A percentile compares a stretch with the other conserved stretches of the same genome.
Conservation (phyloP, 1,140 invertebrate species). For the Caerostris darwini region DNA sequence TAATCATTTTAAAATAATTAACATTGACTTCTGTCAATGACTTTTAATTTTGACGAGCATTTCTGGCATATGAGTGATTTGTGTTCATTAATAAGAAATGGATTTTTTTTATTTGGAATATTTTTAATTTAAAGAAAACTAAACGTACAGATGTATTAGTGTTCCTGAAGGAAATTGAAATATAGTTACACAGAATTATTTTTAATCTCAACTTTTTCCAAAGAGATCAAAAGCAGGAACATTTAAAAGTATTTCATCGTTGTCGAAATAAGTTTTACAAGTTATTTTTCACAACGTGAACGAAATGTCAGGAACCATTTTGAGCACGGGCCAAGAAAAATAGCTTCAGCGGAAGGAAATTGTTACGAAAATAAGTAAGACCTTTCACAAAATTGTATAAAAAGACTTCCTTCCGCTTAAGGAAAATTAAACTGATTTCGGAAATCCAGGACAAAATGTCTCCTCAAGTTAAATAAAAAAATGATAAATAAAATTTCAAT, state of each 20-base stretch:
- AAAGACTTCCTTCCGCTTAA: slow-evolving; percentile 15
- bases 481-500: slow-evolving; percentile 45
- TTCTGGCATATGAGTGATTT: too few species aligned
- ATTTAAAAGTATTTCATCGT: slow-evolving; percentile 47
- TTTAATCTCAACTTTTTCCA: background rate
- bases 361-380: slow-evolving; percentile 47
- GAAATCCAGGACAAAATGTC: slow-evolving; percentile 54
- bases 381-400: slow-evolving; percentile 39
- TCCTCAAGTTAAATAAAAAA: background rate
- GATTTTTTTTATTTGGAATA: background rate
- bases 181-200: too few species aligned
- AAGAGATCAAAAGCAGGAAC: background rate
- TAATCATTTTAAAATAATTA: too few species aligned
- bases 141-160: too few species aligned
- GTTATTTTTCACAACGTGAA: slow-evolving; percentile 28
- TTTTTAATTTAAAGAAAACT: background rate
- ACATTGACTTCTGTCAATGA: too few species aligned
- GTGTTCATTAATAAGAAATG: too few species aligned
- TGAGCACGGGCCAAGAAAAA: slow-evolving; percentile 46
- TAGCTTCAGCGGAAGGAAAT: slow-evolving; percentile 40
- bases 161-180: too few species aligned
- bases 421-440: slow-evolving; percentile 60
- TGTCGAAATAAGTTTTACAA: slow-evolving; percentile 52
- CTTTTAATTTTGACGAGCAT: too few species aligned
- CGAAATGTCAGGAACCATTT: slow-evolving; percentile 41